Evolutionary conservation across 64 coral and sea anemone genomes (phyloP).

Genomic region (Pocillopora damicornis): DNA sequence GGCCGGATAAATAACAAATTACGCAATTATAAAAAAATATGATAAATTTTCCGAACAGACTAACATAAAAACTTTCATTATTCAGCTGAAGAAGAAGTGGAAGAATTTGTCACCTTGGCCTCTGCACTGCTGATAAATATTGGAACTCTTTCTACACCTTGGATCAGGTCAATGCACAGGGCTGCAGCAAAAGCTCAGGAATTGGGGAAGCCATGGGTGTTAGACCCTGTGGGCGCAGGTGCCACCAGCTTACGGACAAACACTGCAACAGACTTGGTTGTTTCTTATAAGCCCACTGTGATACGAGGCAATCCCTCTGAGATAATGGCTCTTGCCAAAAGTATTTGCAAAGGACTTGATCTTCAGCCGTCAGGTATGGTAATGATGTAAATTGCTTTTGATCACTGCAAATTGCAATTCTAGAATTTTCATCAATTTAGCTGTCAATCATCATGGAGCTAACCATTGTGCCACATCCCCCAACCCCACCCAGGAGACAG

Average conservation of each 20-base stretch:
- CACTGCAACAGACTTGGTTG: conserved; percentile 20
- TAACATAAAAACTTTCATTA: not conserved
- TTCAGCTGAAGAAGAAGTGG: conserved; percentile 39
- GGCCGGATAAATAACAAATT: no score
- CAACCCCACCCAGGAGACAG: no score
- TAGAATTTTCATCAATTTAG: no score
- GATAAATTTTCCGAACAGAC: not conserved
- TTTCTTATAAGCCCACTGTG: conserved; percentile 30
- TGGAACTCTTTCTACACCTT: conserved; percentile 39
- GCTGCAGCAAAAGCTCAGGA: conserved; percentile 22
- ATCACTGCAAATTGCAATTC: no score
- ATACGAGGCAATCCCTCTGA: conserved; percentile 42
- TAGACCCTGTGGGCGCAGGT: conserved; percentile 41
- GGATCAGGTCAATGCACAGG: conserved; percentile 47
- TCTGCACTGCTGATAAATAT: conserved; percentile 41
- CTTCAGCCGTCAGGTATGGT: conserved; percentile 25
- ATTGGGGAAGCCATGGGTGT: conserved; percentile 10
- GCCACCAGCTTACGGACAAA: conserved; percentile 37
- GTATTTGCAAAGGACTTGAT: conserved; percentile 15
- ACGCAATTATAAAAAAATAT: not conserved
- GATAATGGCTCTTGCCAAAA: conserved; percentile 44
- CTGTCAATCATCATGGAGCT: no score
- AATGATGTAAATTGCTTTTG: not conserved
- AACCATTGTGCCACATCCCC: no score
- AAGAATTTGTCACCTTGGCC: conserved; percentile 28